Percentiles rank a stretch among this genome's conserved stretches.
phyloP scores from a whole-genome alignment of 2,888 invertebrate genomes.

The Xanthorhoe spadicearia region DNA sequence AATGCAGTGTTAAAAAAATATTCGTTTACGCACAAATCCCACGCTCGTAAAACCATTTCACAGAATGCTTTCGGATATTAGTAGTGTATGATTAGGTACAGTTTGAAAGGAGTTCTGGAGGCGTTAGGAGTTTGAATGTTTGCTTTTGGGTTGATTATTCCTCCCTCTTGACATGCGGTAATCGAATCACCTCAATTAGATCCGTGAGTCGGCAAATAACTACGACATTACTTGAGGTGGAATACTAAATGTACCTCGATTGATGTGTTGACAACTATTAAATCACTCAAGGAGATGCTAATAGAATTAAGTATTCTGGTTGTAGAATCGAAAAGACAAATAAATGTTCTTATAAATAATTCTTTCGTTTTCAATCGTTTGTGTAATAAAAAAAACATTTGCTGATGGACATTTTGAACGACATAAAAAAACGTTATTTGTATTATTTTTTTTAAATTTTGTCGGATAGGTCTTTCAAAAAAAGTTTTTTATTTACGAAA shows the following conservation, averaged over 20 bases:
- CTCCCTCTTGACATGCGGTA: conserved; percentile 56
- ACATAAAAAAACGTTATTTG: too few species aligned
- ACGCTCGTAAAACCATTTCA: conserved; percentile 85
- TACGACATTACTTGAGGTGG: conserved; percentile 63
- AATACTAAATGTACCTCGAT: conserved; percentile 66
- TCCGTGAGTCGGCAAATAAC: conserved; percentile 64
- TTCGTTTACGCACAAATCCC: conserved; percentile 82
- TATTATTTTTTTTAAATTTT: too few species aligned
- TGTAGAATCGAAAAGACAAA: not conserved
- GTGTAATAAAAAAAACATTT: not conserved
- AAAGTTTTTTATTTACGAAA: too few species aligned
- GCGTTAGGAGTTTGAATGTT: conserved; percentile 50
- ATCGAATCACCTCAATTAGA: conserved; percentile 64
- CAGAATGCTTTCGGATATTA: conserved; percentile 80
- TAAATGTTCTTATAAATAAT: too few species aligned
- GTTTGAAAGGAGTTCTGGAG: conserved; percentile 45
- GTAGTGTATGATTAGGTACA: conserved; percentile 46
- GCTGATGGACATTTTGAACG: too few species aligned
- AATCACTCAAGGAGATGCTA: conserved; percentile 10
- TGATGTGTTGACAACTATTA: conserved; percentile 55
- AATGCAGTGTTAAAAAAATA: conserved; percentile 61
- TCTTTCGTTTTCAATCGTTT: too few species aligned
- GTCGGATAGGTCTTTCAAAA: too few species aligned
- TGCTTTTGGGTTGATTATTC: conserved; percentile 56
- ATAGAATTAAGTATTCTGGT: not conserved